Conservation (phyloP, 2,113 vertebrate genomes). For the Tyto alba region DNA sequence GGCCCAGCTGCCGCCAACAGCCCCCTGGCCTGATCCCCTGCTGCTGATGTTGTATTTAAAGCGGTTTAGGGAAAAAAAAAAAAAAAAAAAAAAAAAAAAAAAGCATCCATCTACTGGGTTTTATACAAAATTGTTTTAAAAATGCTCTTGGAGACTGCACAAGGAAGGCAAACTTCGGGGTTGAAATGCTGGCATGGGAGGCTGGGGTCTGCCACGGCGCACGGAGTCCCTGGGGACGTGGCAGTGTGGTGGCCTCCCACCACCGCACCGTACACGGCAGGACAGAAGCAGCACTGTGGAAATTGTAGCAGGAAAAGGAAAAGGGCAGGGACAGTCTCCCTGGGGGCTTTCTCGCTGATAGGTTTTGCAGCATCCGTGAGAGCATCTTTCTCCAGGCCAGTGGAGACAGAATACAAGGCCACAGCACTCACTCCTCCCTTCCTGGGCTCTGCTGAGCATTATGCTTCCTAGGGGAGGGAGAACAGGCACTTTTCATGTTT, state of each 20-base stretch:
- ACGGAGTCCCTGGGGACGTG: not conserved
- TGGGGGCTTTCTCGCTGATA: fast-evolving
- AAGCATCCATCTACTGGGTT: not conserved
- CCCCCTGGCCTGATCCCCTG: not conserved
- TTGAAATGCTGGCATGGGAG: fast-evolving
- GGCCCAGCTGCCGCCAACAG: not conserved
- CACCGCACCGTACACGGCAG: fast-evolving
- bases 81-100: not conserved
- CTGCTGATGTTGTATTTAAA: not conserved
- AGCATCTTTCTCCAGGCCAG: not conserved
- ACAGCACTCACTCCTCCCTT: not conserved
- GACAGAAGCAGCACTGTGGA: fast-evolving
- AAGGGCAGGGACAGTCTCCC: not conserved
- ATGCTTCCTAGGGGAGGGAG: not conserved
- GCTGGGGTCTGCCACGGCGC: not conserved
- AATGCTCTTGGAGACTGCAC: not conserved
- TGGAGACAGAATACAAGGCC: not conserved
- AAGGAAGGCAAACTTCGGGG: not conserved
- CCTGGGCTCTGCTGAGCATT: not conserved
- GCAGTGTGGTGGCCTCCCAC: not conserved
- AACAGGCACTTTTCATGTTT: not conserved
- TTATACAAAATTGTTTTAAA: not conserved
- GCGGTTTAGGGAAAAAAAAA: not conserved
- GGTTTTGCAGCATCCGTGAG: not conserved
- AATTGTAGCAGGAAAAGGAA: too few relatives aligned